phyloP scores from a whole-genome alignment of 2,113 vertebrate genomes.

The Thamnaconus septentrionalis region DNA sequence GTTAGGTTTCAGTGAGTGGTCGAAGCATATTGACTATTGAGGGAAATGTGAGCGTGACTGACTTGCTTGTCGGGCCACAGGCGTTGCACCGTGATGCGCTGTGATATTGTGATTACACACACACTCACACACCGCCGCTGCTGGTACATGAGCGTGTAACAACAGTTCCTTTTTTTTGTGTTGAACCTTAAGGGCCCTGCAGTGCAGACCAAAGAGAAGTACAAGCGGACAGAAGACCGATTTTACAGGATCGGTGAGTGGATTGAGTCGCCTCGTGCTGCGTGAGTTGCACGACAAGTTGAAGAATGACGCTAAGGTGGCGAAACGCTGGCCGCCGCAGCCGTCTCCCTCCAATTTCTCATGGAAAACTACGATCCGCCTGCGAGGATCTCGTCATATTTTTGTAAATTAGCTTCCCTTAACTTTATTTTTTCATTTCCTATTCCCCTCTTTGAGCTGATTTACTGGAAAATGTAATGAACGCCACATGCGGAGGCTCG shows the following conservation, averaged over 20 bases:
- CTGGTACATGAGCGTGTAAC: too few relatives aligned
- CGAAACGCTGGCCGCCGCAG: conserved; percentile 1
- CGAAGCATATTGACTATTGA: conserved; percentile 57
- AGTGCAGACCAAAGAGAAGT: conserved; percentile 89
- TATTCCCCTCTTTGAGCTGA: not conserved
- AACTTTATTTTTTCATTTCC: not conserved
- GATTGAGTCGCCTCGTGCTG: not conserved
- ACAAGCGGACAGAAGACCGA: conserved; percentile 88
- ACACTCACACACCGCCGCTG: too few relatives aligned
- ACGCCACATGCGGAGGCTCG: too few relatives aligned
- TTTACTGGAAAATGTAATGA: not conserved
- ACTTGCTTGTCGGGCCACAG: conserved; percentile 28
- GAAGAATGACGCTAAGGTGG: not conserved
- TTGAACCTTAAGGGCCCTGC: conserved; percentile 57
- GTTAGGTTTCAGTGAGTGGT: conserved; percentile 44
- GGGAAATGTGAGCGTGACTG: conserved; percentile 38
- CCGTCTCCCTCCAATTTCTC: not conserved
- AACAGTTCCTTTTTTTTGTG: not conserved
- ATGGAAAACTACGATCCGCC: not conserved
- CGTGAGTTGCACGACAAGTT: not conserved
- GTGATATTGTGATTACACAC: not conserved
- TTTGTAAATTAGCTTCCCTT: not conserved
- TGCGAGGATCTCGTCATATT: not conserved
- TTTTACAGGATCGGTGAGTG: conserved; percentile 92
- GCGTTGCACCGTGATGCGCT: conserved; percentile 9